These are phyloP conservation scores for Daphoenositta chrysoptera DNA, from an alignment of 2,113 vertebrate genomes.

Conservation along the genomic window DNA sequence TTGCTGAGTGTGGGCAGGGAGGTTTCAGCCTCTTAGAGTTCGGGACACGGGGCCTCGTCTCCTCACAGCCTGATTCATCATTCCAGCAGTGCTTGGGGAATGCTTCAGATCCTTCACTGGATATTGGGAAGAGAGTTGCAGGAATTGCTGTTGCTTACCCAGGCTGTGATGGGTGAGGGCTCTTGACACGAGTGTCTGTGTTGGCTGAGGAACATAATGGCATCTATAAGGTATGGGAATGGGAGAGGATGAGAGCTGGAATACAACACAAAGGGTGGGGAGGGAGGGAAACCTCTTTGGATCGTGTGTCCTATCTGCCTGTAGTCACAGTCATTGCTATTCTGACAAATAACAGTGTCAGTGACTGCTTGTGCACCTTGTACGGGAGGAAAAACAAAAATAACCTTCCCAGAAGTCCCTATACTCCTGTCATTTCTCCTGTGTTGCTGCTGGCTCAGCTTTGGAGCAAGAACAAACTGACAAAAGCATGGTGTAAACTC, in stretches of 20 bases:
- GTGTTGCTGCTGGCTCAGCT: not conserved
- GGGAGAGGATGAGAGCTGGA: not conserved
- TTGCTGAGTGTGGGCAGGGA: not conserved
- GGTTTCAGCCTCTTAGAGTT: not conserved
- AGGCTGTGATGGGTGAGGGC: not conserved
- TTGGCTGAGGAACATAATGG: not conserved
- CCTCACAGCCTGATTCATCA: not conserved
- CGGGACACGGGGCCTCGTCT: accelerated
- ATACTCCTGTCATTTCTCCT: not conserved
- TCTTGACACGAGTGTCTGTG: accelerated
- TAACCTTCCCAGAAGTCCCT: not conserved
- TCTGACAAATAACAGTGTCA: not conserved
- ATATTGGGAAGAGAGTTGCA: not conserved
- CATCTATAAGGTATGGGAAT: accelerated
- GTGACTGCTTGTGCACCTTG: not conserved
- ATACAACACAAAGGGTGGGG: not conserved
- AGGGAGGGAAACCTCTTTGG: not conserved
- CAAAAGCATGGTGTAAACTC: not conserved
- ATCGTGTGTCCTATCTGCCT: not conserved
- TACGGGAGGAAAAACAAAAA: not conserved
- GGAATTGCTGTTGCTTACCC: not conserved
- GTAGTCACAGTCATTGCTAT: not conserved
- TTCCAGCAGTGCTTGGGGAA: not conserved
- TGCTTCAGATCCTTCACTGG: not conserved
- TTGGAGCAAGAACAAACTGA: not conserved